Percentiles rank a stretch among this genome's conserved stretches.
phyloP scores from a whole-genome alignment of 1,140 invertebrate species.

The Caenorhabditis tropicalis region DNA sequence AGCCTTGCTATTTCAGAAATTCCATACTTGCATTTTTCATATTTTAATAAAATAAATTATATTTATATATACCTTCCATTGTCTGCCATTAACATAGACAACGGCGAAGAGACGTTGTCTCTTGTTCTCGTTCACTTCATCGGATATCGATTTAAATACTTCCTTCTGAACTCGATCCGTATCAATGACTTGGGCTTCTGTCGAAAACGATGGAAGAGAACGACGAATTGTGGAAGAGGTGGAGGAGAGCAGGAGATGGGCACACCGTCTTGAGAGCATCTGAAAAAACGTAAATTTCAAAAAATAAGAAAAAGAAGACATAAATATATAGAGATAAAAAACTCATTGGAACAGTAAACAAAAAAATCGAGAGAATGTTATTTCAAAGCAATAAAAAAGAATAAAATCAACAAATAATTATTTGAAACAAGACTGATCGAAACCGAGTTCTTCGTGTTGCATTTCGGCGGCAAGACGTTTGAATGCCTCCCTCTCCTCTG shows the following conservation, averaged over 20 bases:
- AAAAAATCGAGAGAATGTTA: neutral
- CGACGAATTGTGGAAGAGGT: neutral
- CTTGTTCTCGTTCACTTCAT: neutral
- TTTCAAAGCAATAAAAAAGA: neutral
- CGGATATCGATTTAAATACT: neutral
- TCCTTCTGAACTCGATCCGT: constrained; percentile 31
- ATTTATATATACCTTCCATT: constrained; percentile 69
- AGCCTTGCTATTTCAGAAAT: too few relatives aligned
- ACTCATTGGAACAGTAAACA: neutral
- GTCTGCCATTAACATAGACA: constrained; percentile 63
- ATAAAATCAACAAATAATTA: neutral
- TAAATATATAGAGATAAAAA: neutral
- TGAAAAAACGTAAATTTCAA: neutral
- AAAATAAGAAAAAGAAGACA: neutral
- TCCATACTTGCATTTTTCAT: too few relatives aligned
- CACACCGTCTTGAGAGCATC: neutral
- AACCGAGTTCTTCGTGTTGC: constrained; percentile 29
- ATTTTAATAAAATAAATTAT: too few relatives aligned
- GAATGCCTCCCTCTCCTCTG: constrained; percentile 45
- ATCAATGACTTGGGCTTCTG: constrained; percentile 48
- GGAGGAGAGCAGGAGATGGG: neutral
- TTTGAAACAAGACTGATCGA: constrained; percentile 10
- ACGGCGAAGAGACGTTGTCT: constrained; percentile 64
- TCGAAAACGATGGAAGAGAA: neutral
- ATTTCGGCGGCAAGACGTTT: constrained; percentile 41